Evolutionary conservation across 2,113 vertebrate genomes (phyloP), one percentile per base, ranked within the genome.

Genomic region (Cygnus buccinator): DNA sequence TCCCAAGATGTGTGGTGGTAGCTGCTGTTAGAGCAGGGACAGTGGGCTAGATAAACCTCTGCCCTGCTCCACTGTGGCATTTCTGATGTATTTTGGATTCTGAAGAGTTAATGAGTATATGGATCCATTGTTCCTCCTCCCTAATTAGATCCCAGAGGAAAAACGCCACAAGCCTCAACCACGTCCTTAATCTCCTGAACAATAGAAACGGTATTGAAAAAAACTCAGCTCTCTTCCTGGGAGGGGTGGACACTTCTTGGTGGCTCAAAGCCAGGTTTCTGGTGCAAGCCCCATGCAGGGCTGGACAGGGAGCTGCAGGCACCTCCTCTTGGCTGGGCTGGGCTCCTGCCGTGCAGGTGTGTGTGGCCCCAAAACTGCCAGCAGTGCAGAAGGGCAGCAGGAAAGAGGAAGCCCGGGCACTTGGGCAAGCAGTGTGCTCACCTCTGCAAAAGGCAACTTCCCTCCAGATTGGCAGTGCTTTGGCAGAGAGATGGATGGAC

Each of bases 171-270:
- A 87, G 63, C 28, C 28, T 87, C 74, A 63, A 63, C 58, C 50
- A 59, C 2, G 4, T 83, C 74, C 70, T 82, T 92, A 79, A 79
- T 79, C 70, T 85, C 48, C 58, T 22, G 31, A 93, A 94, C 77
- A 96, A 94, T n/a, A 89, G 94, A 68, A 94, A 57, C 35, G 5
- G 0, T 87, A 62, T 76, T 84, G 26, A 15, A 59, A 94, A 79
- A 62, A 22, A 12, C 26, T 21, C 14, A 84, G 62, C 39, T 31
- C 35, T 37, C 62, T 87, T 93, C 89, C 41, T 76, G 66, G 48
- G 74, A 61, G 92, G 66, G 54, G 41, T 82, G 46, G 58, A 16
- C 79, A n/a, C 43, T 57, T 2, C 0, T 44, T 57, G 26, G 26
- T 17, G 73, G 43, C 57, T 54, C 48, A 65, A 43, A 70, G 77